Evolutionary conservation across 2,113 vertebrate genomes (phyloP).

Genomic region (Carassius gibelio): DNA sequence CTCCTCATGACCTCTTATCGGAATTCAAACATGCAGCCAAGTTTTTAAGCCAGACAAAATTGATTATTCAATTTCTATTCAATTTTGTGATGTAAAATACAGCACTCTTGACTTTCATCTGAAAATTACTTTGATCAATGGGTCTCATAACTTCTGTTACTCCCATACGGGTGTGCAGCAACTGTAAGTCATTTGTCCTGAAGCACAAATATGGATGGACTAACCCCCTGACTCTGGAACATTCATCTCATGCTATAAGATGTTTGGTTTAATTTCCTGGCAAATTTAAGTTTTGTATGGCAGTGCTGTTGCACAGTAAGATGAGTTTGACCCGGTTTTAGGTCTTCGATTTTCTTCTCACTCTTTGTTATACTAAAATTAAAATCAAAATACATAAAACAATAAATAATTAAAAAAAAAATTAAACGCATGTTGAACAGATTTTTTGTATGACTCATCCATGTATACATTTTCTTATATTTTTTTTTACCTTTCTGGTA

Average conservation of each 20-base stretch:
- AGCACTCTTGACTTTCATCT: background rate
- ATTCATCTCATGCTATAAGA: background rate
- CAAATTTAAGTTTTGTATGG: background rate
- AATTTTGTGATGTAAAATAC: background rate
- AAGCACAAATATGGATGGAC: conserved; percentile 17
- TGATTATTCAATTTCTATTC: background rate
- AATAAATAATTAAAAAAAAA: background rate
- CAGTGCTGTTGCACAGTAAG: background rate
- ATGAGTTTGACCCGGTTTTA: background rate
- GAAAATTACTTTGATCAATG: background rate
- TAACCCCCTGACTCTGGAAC: background rate
- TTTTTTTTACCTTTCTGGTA: too few species aligned
- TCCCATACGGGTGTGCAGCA: background rate
- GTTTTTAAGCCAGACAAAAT: background rate
- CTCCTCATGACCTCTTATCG: background rate
- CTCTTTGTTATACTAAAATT: background rate
- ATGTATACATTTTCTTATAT: background rate
- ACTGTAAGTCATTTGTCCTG: conserved; percentile 5
- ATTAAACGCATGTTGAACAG: background rate
- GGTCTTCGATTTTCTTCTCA: background rate
- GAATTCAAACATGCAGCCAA: background rate
- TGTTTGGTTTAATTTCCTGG: background rate
- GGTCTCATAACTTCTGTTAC: background rate
- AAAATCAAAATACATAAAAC: background rate
- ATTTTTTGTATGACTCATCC: background rate